Evolutionary conservation across 2,113 vertebrate genomes (phyloP).

Genomic region (Rattus rattus): DNA sequence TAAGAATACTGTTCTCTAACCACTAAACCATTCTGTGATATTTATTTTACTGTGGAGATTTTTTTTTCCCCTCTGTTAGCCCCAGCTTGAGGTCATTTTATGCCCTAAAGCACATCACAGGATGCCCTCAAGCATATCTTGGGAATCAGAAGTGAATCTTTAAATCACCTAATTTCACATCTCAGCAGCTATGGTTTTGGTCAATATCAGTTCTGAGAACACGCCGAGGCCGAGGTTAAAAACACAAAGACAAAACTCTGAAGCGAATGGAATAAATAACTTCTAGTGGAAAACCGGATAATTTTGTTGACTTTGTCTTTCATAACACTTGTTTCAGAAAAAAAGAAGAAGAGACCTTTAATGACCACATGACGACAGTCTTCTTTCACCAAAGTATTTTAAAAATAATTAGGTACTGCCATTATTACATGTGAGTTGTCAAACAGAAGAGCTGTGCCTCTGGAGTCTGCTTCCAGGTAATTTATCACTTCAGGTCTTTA

Average conservation of each 20-base stretch:
- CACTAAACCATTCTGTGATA: conserved; percentile 34
- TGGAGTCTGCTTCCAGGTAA: conserved; percentile 34
- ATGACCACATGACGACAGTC: neutral
- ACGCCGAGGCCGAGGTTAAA: conserved; percentile 73
- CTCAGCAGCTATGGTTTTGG: conserved; percentile 66
- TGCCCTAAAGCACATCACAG: conserved; percentile 68
- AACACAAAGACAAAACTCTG: conserved; percentile 66
- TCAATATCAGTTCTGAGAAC: conserved; percentile 65
- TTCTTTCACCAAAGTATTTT: conserved; percentile 52
- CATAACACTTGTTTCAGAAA: conserved; percentile 22
- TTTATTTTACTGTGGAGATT: conserved; percentile 56
- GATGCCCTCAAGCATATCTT: conserved; percentile 64
- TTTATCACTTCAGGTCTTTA: conserved; percentile 60
- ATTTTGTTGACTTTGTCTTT: conserved; percentile 47
- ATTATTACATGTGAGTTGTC: conserved; percentile 41
- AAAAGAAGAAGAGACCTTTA: conserved; percentile 38
- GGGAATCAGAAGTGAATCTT: conserved; percentile 74
- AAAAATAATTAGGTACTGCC: conserved; percentile 62
- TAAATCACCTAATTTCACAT: conserved; percentile 78
- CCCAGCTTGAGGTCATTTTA: conserved; percentile 68
- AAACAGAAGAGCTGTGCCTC: conserved; percentile 25
- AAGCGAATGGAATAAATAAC: conserved; percentile 60
- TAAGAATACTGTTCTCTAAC: conserved; percentile 33
- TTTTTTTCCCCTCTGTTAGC: neutral
- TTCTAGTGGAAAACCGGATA: conserved; percentile 1